phyloP scores from a whole-genome alignment of 2,888 invertebrate species.

The Julus scandinavius region DNA sequence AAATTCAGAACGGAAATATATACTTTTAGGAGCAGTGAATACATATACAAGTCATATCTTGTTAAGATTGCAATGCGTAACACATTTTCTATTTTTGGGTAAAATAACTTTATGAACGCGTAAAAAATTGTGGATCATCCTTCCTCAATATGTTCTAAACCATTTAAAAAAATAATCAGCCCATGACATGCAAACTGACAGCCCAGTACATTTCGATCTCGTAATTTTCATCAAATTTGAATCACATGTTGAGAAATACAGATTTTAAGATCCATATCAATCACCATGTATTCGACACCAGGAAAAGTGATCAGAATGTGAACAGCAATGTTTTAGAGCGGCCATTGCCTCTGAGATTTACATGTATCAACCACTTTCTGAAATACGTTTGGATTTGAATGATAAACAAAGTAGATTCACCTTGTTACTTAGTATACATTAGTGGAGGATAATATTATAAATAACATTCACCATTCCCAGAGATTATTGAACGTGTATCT shows the following conservation, averaged over 20 bases:
- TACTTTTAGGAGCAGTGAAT: neutral
- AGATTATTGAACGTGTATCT: neutral
- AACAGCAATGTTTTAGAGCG: too few species aligned
- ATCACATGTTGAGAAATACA: too few species aligned
- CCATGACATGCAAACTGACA: too few species aligned
- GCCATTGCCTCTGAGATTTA: neutral
- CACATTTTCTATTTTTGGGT: neutral
- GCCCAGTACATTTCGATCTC: too few species aligned
- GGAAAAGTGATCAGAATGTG: too few species aligned
- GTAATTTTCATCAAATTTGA: too few species aligned
- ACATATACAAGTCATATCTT: neutral
- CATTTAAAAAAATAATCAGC: too few species aligned
- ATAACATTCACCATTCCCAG: neutral
- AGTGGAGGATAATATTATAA: neutral
- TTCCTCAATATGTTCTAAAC: too few species aligned
- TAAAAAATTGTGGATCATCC: too few species aligned
- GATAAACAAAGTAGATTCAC: neutral
- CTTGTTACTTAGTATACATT: neutral
- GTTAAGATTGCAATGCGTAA: neutral
- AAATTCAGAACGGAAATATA: constrained; percentile 10
- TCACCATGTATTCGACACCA: too few species aligned
- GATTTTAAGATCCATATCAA: too few species aligned
- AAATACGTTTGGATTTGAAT: neutral
- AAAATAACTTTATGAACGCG: neutral
- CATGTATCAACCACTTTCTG: neutral